Conservation (phyloP, 2,888 invertebrate species). For the Leucophenga montana region DNA sequence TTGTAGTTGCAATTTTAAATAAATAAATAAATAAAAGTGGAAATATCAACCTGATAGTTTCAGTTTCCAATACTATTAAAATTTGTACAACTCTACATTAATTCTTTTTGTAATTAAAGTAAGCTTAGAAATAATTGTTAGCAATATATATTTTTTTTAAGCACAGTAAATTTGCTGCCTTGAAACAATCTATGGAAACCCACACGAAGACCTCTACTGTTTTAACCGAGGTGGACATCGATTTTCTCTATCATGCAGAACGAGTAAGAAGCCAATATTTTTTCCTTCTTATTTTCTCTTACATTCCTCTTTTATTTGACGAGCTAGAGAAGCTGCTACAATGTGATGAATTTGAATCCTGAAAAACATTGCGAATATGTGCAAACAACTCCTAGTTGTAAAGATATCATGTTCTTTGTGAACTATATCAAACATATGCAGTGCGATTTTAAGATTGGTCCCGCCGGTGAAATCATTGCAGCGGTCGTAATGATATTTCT, state of each 20-base stretch:
- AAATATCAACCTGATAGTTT: no score
- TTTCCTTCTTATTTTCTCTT: background rate
- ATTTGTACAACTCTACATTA: no score
- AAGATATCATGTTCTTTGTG: background rate
- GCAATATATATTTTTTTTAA: no score
- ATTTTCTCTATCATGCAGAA: background rate
- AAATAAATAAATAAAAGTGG: no score
- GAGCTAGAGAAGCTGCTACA: background rate
- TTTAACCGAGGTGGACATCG: background rate
- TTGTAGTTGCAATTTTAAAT: no score
- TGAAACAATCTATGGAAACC: no score
- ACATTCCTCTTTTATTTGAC: background rate
- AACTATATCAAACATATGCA: background rate
- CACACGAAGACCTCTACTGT: no score
- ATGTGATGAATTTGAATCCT: background rate
- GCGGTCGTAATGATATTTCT: background rate
- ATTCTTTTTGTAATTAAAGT: no score
- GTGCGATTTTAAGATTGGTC: background rate
- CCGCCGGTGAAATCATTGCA: background rate
- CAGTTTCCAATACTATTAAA: no score
- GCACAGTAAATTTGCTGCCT: no score
- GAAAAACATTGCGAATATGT: conserved; percentile 45
- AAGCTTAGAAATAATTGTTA: no score
- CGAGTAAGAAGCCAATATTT: background rate
- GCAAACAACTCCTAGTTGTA: background rate